Evolutionary conservation across 2,888 invertebrate species (phyloP).

Genomic region (Drosophila tanythrix): DNA sequence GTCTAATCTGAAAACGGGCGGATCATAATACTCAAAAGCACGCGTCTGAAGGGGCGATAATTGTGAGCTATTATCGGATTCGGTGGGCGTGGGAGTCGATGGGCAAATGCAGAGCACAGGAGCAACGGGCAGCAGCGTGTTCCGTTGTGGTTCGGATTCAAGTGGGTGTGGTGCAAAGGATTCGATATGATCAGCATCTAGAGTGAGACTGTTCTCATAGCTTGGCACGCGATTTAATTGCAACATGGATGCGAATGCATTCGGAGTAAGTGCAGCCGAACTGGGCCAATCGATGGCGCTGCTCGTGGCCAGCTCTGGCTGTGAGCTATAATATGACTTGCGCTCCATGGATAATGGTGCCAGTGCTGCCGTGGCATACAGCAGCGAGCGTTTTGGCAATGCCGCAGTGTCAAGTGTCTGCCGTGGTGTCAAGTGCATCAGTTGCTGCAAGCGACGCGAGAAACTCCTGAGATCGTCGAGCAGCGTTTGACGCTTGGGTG

Average conservation of each 20-base stretch:
- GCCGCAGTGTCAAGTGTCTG: constrained; percentile 13
- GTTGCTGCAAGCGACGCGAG: constrained; percentile 71
- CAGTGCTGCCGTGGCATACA: constrained; percentile 38
- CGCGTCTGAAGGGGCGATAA: constrained; percentile 35
- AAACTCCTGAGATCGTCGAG: constrained; percentile 79
- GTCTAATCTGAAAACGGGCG: constrained; percentile 57
- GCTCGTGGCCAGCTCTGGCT: constrained; percentile 77
- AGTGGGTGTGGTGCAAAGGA: constrained; percentile 8
- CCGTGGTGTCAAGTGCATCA: constrained; percentile 60
- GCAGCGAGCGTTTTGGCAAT: constrained; percentile 31
- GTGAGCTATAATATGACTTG: constrained; percentile 80
- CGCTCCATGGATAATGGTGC: constrained; percentile 48
- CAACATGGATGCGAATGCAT: constrained; percentile 62
- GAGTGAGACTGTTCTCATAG: constrained; percentile 38
- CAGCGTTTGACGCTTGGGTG: constrained; percentile 70
- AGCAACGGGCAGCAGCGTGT: constrained; percentile 63
- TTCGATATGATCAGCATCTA: constrained; percentile 24
- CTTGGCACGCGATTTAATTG: constrained; percentile 62
- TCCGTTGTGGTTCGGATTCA: constrained; percentile 8
- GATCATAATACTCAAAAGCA: constrained; percentile 42
- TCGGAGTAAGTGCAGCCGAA: constrained; percentile 16
- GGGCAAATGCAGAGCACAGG: constrained; percentile 81
- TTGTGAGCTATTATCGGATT: constrained; percentile 72
- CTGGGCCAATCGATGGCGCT: constrained; percentile 31
- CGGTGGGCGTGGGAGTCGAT: constrained; percentile 83